phyloP scores from a whole-genome alignment of 2,888 invertebrate species.

The Zaprionus lineosus region DNA sequence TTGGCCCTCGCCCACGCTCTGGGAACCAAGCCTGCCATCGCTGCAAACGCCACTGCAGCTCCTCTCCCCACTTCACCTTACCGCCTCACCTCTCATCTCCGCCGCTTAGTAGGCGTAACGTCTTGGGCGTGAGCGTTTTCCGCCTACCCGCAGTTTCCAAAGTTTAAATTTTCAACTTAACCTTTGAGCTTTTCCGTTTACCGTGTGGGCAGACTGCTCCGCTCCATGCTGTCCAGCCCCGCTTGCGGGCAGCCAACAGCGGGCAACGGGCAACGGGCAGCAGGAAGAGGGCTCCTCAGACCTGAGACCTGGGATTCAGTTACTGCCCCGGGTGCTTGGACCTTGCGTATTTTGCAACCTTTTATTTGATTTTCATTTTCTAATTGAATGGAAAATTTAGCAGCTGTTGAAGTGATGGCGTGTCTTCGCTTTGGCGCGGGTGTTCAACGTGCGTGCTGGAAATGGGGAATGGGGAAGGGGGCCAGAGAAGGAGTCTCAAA shows the following conservation, averaged over 20 bases:
- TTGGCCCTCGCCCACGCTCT: constrained; percentile 22
- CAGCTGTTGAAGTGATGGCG: constrained; percentile 59
- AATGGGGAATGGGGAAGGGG: no score
- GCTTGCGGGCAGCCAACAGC: no score
- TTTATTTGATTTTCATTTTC: constrained; percentile 71
- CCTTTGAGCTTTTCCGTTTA: constrained; percentile 65
- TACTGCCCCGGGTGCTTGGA: constrained; percentile 6
- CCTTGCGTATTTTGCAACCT: constrained; percentile 38
- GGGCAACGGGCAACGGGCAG: no score
- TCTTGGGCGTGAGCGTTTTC: constrained; percentile 46
- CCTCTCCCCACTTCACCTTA: background rate
- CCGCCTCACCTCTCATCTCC: background rate
- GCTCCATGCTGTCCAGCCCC: background rate
- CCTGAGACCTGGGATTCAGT: no score
- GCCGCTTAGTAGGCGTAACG: constrained; percentile 37
- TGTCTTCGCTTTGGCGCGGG: no score
- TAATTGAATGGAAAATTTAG: constrained; percentile 73
- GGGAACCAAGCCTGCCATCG: constrained; percentile 9
- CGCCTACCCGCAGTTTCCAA: constrained; percentile 44
- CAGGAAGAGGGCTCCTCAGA: no score
- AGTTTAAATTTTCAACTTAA: constrained; percentile 75
- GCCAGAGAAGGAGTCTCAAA: background rate
- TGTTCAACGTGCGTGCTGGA: no score
- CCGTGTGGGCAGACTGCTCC: constrained; percentile 33
- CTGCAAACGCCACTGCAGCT: background rate